These are phyloP conservation scores for Disparrhopalites patrizii DNA, from an alignment of 2,888 invertebrate species.

Conservation along the genomic window DNA sequence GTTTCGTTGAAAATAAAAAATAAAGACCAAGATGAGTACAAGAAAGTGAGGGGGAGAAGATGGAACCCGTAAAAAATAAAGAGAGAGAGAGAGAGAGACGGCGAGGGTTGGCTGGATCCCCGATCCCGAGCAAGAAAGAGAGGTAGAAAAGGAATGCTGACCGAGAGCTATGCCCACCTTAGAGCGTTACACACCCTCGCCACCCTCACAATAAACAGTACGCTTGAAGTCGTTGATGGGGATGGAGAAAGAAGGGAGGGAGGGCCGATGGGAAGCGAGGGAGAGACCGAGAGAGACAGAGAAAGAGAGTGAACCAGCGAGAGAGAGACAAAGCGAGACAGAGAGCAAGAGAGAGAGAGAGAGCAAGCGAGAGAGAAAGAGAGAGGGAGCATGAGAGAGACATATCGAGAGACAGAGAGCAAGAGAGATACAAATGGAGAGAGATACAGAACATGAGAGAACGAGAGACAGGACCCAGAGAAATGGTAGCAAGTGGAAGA, in stretches of 20 bases:
- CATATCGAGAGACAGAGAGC: too few relatives aligned
- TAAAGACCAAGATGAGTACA: not conserved
- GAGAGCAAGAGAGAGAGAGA: not conserved
- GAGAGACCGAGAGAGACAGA: not conserved
- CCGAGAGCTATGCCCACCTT: constrained; percentile 41
- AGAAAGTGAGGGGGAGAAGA: not conserved
- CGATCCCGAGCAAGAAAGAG: not conserved
- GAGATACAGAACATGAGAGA: too few relatives aligned
- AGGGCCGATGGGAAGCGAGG: not conserved
- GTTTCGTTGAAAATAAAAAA: constrained; percentile 17
- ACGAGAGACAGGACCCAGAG: constrained; percentile 3
- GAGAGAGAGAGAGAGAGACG: constrained; percentile 1
- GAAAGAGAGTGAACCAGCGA: not conserved
- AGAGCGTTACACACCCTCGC: constrained; percentile 43
- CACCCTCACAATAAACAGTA: constrained; percentile 43
- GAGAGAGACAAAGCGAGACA: not conserved
- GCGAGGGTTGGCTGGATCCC: not conserved
- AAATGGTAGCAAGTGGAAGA: constrained; percentile 32
- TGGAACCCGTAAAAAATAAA: too few relatives aligned
- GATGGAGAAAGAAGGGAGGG: too few relatives aligned
- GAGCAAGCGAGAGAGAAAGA: not conserved
- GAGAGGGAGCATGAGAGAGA: too few relatives aligned
- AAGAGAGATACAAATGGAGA: not conserved
- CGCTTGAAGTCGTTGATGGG: not conserved
- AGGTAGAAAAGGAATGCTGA: constrained; percentile 37